Evolutionary conservation across 2,113 vertebrate genomes (phyloP).

Genomic region (Baryphthengus martii): DNA sequence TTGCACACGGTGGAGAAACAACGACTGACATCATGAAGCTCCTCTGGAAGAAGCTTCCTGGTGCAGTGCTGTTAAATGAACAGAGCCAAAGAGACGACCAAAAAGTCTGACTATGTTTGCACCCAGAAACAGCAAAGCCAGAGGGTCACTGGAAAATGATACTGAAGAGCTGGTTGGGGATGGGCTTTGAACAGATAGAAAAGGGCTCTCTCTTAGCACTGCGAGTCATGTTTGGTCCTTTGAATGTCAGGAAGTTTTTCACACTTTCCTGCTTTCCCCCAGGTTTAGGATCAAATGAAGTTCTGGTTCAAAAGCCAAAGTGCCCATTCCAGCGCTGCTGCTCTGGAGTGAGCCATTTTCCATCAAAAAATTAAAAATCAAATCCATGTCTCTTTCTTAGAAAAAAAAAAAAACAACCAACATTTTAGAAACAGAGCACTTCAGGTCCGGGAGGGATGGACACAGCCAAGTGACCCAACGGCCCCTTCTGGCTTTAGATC

Average conservation of each 20-base stretch:
- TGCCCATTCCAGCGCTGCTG: neutral
- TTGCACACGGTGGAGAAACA: neutral
- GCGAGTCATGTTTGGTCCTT: neutral
- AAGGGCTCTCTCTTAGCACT: neutral
- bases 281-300: neutral
- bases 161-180: neutral
- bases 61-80: neutral
- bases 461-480: neutral
- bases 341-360: neutral
- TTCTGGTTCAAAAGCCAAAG: neutral
- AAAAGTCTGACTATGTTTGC: neutral
- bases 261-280: neutral
- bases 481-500: neutral
- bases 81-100: neutral
- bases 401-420: neutral
- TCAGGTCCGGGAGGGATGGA: neutral
- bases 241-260: neutral
- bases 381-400: accelerated
- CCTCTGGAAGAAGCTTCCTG: neutral
- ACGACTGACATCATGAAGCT: neutral
- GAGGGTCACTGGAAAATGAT: neutral
- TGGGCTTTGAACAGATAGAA: neutral
- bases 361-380: neutral
- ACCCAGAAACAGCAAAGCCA: neutral
- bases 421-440: neutral